Evolutionary conservation across 1,140 invertebrate genomes (phyloP), one percentile per base, ranked within the genome.

Genomic region (Drosophila sechellia): DNA sequence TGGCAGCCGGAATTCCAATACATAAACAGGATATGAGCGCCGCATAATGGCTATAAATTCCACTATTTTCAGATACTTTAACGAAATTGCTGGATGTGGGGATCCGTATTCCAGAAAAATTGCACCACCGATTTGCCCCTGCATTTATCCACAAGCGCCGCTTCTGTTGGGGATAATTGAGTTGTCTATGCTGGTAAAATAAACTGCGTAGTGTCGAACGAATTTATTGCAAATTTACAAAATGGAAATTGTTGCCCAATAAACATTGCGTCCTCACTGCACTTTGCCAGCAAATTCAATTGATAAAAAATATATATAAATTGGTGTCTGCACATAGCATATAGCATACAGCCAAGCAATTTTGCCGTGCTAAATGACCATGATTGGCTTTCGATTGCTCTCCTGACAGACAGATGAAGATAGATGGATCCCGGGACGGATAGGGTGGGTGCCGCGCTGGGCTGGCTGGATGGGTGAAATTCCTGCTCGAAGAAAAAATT

Each of bases 151-250:
- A 15, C 8, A 5, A 25, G 15, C n/a, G 20, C 22, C 20, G 20
- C 22, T 57, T 6, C 40, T 39, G 31, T 43, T 15, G 15, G 25
- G 22, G n/a, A 54, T 76, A 84, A 84, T 76, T 60, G 81, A 71
- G 58, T 85, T 81, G 39, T 63, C 27, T 50, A 34, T 74, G 71
- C 42, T 59, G 73, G 80, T 61, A 81, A 81, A 81, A 81, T 81
- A 72, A 77, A 61, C 79, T 66, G 48, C 71, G 49, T 72, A 54
- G 48, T 59, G 52, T 72, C 50, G 39, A 68, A 39, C 54, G 58
- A 79, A 71, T 84, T 85, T 81, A 85, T 75, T 63, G 57, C 35
- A 80, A 74, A 74, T 74, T 77, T 86, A 56, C 68, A 81, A 64
- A 69, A 73, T 74, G 77, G 78, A 85, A 63, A 66, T 68, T 79